phyloP scores from a whole-genome alignment of 2,888 invertebrate genomes.

The Sturmia bella region DNA sequence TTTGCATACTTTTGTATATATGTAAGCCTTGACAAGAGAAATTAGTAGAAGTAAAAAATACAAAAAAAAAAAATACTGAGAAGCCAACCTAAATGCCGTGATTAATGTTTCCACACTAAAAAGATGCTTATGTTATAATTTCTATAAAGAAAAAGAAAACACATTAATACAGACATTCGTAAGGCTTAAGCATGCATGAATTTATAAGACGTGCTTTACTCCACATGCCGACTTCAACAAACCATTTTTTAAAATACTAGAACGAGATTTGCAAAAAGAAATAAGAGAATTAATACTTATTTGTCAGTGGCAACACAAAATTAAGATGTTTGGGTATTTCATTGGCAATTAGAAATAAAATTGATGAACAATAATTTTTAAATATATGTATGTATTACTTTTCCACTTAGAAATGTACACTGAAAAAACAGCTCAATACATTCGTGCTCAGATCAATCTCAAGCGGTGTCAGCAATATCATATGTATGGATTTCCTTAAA shows the following conservation, averaged over 20 bases:
- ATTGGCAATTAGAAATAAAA: constrained; percentile 32
- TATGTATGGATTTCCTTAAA: too few relatives aligned
- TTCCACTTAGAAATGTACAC: too few relatives aligned
- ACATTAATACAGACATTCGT: constrained; percentile 12
- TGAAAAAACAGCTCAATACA: too few relatives aligned
- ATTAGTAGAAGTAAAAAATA: constrained; percentile 22
- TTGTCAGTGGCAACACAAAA: constrained; percentile 46
- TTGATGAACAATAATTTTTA: not conserved
- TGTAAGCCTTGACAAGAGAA: not conserved
- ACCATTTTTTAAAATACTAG: too few relatives aligned
- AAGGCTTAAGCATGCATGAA: too few relatives aligned
- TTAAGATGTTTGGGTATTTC: constrained; percentile 4
- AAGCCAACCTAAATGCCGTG: constrained; percentile 47
- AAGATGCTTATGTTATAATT: constrained; percentile 6
- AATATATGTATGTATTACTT: too few relatives aligned
- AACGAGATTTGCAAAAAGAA: too few relatives aligned
- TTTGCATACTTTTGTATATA: too few relatives aligned
- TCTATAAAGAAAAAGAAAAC: constrained; percentile 2
- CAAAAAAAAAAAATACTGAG: constrained; percentile 40
- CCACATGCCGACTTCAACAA: constrained; percentile 44
- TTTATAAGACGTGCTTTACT: too few relatives aligned
- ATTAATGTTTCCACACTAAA: constrained; percentile 61
- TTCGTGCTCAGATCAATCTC: too few relatives aligned
- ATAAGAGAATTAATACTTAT: constrained; percentile 50
- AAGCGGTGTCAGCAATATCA: too few relatives aligned